A percentile compares a stretch with the other conserved stretches of the same genome.
Evolutionary conservation across 2,888 invertebrate species (phyloP).

Genomic region (Priapulus caudatus): DNA sequence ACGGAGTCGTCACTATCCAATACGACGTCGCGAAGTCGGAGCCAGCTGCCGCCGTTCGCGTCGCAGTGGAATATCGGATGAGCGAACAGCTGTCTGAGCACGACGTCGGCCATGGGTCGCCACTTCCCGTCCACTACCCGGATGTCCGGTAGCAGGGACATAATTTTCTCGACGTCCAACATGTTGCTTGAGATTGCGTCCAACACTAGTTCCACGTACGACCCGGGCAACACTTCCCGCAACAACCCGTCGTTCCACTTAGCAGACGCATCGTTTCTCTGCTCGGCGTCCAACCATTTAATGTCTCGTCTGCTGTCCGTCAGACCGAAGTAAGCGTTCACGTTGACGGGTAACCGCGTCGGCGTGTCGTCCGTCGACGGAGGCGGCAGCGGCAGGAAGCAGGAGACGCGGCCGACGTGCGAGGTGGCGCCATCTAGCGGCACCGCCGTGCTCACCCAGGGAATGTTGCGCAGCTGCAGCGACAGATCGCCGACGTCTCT

Average conservation of each 20-base stretch:
- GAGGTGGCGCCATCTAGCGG: conserved; percentile 15
- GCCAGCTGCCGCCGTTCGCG: conserved; percentile 13
- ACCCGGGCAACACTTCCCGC: conserved; percentile 26
- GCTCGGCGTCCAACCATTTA: conserved; percentile 30
- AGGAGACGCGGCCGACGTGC: conserved; percentile 30
- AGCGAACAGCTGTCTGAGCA: neutral
- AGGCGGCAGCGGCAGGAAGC: conserved; percentile 33
- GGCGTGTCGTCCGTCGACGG: conserved; percentile 21
- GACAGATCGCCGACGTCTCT: conserved; percentile 16
- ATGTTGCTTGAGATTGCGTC: neutral
- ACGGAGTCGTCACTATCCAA: conserved; percentile 17
- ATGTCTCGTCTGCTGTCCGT: conserved; percentile 31
- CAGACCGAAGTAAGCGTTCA: conserved; percentile 33
- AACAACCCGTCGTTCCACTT: conserved; percentile 31
- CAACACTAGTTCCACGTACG: conserved; percentile 19
- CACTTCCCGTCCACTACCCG: conserved; percentile 20
- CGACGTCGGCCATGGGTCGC: conserved; percentile 13
- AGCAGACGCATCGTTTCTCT: conserved; percentile 21
- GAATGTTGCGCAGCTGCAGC: conserved; percentile 21
- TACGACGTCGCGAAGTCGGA: conserved; percentile 13
- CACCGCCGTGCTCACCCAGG: conserved; percentile 27
- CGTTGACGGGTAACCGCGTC: conserved; percentile 34
- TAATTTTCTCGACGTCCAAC: conserved; percentile 11
- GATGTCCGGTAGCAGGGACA: conserved; percentile 18
- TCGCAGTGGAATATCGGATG: conserved; percentile 13